Evolutionary conservation across 2,888 invertebrate genomes (phyloP), one percentile per base, ranked within the genome.

Genomic region (Pandemis cinnamomeana): DNA sequence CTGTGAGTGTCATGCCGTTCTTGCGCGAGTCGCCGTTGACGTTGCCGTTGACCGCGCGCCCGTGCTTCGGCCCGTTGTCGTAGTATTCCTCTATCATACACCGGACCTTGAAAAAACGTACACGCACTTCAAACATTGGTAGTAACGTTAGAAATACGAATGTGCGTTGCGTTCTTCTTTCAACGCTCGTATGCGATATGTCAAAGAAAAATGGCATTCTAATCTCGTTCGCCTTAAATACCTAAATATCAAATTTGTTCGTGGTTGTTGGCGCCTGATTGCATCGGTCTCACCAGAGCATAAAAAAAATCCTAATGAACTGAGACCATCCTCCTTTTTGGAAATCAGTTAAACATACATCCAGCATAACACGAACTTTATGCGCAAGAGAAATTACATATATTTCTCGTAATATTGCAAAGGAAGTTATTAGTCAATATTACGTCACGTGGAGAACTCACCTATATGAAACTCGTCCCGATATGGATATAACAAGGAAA

Each of bases 51-150:
- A 93, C 90, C 36, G 87, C 91, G 46, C 93, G 89, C 0, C 90
- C 91, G 67, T 91, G 87, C 75, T 88, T 90, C 76, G 87, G 81
- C 0, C 89, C 89, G 51, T 89, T 90, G 91, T 94, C 86, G 85
- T 91, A 95, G 87, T 96, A 96, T 83, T 98, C 98, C 81, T 98
- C 97, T 83, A 99, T 97, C 96, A 99, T 97, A 86, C 97, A 96
- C 55, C 96, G 95, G 55, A 96, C 96, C 93, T 36, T 96, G 95
- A 76, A 78, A 77, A 58, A 58, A 8, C 11, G 20, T 11, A 41
- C 15, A 36, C 27, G 27, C 11, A 27, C 5, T 10, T 58, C 27
- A 27, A 15, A 27, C 10, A 27, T 58, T 58, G 7, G 5, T 27
- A 11, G 7, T 58, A 6, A 51, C 20, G 20, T 20, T 20, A 20